Percentiles rank a stretch among this genome's conserved stretches.
phyloP scores from a whole-genome alignment of 2,888 invertebrate genomes.

The Ecliptopera silaceata region DNA sequence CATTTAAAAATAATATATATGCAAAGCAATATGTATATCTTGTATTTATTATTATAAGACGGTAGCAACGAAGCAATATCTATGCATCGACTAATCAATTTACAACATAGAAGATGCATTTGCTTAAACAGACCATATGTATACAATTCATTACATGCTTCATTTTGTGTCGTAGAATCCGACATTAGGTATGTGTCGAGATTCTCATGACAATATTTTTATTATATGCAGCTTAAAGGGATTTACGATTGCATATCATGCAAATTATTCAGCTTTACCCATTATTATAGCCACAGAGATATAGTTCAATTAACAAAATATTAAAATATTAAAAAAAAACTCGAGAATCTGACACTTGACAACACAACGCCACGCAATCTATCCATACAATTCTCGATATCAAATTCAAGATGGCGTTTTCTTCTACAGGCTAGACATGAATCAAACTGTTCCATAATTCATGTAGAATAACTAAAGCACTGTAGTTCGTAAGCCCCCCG shows the following conservation, averaged over 20 bases:
- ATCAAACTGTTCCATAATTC: conserved; percentile 76
- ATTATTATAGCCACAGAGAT: background rate
- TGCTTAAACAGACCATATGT: conserved; percentile 58
- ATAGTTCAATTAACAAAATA: background rate
- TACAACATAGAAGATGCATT: conserved; percentile 49
- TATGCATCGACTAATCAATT: conserved; percentile 53
- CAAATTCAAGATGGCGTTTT: conserved; percentile 53
- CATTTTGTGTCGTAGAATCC: conserved; percentile 40
- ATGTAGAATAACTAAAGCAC: conserved; percentile 67
- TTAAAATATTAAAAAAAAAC: no score
- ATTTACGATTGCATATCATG: background rate
- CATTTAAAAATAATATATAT: conserved; percentile 43
- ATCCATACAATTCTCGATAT: conserved; percentile 45
- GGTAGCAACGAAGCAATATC: conserved; percentile 45
- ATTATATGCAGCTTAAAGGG: background rate
- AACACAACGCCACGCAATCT: conserved; percentile 33
- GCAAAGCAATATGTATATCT: conserved; percentile 38
- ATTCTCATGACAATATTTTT: conserved; percentile 41
- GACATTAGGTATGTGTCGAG: conserved; percentile 29
- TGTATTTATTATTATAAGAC: conserved; percentile 43
- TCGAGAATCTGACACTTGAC: conserved; percentile 11
- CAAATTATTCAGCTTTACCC: background rate
- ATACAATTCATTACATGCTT: conserved; percentile 53
- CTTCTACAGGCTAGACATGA: conserved; percentile 61
- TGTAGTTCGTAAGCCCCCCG: conserved; percentile 67